These are phyloP conservation scores for Erannis defoliaria DNA, from an alignment of 2,888 invertebrate genomes.

Conservation along the genomic window DNA sequence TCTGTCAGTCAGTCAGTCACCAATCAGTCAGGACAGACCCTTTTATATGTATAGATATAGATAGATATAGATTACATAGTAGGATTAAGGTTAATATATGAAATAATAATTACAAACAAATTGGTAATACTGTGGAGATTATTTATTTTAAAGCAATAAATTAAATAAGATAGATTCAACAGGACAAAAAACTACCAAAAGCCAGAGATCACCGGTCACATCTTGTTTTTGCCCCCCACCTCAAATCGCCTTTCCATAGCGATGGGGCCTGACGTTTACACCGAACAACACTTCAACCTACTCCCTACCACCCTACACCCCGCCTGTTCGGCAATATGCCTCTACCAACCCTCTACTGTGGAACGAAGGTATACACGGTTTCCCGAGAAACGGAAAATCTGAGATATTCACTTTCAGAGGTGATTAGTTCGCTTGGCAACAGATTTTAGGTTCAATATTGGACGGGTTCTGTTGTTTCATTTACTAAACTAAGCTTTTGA, in stretches of 20 bases:
- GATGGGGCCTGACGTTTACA: conserved; percentile 80
- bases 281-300: conserved; percentile 72
- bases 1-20: too few species aligned
- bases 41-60: too few species aligned
- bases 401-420: conserved; percentile 24
- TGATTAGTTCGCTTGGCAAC: conserved; percentile 13
- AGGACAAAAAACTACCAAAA: conserved; percentile 10
- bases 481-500: not conserved
- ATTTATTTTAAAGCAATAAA: too few species aligned
- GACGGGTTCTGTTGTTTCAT: not conserved
- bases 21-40: too few species aligned
- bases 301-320: conserved; percentile 42
- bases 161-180: not conserved
- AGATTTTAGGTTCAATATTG: not conserved
- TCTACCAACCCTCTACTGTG: conserved; percentile 41
- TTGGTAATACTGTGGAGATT: too few species aligned
- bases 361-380: conserved; percentile 40
- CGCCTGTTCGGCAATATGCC: conserved; percentile 50
- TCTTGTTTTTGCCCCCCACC: conserved; percentile 55
- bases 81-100: too few species aligned
- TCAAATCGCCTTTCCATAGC: conserved; percentile 65
- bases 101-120: too few species aligned
- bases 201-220: conserved; percentile 54
- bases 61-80: too few species aligned
- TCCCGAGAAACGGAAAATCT: conserved; percentile 47